Conservation (phyloP, 2,113 vertebrate genomes). For the Pedionomus torquatus region DNA sequence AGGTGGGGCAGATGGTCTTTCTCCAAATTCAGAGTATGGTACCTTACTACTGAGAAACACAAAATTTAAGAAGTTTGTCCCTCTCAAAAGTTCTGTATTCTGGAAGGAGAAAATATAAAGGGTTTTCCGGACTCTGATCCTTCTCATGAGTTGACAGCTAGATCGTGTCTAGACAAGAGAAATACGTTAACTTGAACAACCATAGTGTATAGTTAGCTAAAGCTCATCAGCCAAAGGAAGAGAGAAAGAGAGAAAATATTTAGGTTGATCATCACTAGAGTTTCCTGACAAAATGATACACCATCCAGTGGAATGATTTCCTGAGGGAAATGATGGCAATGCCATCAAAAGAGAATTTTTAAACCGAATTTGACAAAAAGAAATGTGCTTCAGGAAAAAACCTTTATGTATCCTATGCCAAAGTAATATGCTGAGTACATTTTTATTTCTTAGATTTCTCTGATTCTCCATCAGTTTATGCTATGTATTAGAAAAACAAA, state of each 20-base stretch:
- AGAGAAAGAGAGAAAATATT: background rate
- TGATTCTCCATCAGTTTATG: background rate
- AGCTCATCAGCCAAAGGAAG: background rate
- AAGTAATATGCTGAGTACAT: slow-evolving; percentile 21
- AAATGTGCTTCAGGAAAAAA: slow-evolving; percentile 24
- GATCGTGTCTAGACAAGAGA: background rate
- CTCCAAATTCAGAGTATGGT: background rate
- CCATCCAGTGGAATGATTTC: background rate
- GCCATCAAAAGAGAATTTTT: background rate
- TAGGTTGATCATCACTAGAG: background rate
- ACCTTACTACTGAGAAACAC: background rate
- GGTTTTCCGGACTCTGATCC: background rate
- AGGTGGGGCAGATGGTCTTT: background rate
- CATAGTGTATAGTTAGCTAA: background rate
- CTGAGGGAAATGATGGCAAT: slow-evolving; percentile 1
- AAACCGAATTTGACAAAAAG: slow-evolving; percentile 21
- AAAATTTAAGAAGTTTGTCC: background rate
- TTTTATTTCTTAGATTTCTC: background rate
- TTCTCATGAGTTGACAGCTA: background rate
- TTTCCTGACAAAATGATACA: background rate
- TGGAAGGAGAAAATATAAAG: background rate
- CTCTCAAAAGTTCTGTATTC: background rate
- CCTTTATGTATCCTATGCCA: background rate
- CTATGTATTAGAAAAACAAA: background rate
- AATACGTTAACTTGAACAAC: background rate